Conservation (phyloP, 2,888 invertebrate species). For the Koerneria pararmatus region DNA sequence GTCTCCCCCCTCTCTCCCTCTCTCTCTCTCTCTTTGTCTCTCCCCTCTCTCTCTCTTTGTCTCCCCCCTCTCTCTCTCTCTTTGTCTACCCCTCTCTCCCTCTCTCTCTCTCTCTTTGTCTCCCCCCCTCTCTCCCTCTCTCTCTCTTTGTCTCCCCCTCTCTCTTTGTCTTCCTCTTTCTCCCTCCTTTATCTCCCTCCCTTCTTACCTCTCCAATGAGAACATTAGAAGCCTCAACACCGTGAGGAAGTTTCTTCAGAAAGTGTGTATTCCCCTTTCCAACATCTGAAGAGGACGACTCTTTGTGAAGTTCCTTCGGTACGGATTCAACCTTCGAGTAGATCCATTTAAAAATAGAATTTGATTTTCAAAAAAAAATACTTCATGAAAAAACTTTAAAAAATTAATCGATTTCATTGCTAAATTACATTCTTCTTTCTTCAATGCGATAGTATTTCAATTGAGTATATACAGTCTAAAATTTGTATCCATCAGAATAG, state of each 20-base stretch:
- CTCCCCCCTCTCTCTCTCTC: not conserved
- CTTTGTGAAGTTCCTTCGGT: constrained; percentile 52
- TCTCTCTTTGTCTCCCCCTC: not conserved
- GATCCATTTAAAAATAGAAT: not conserved
- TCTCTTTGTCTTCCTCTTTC: not conserved
- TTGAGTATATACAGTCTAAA: too few relatives aligned
- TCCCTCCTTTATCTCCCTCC: not conserved
- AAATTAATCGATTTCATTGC: too few relatives aligned
- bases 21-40: constrained; percentile 1
- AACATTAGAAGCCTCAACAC: constrained; percentile 94
- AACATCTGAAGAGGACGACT: constrained; percentile 36
- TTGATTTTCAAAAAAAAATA: too few relatives aligned
- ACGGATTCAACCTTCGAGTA: constrained; percentile 48
- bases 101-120: not conserved
- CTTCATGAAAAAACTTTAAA: too few relatives aligned
- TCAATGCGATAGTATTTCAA: too few relatives aligned
- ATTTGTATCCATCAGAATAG: too few relatives aligned
- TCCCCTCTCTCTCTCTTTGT: not conserved
- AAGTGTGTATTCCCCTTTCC: constrained; percentile 76
- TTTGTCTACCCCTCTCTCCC: not conserved
- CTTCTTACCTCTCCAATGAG: constrained; percentile 77
- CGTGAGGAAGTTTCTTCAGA: constrained; percentile 91
- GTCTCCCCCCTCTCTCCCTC: not conserved
- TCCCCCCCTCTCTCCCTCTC: not conserved
- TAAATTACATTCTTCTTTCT: not conserved